phyloP scores from a whole-genome alignment of 2,113 vertebrate species.

The Regulus satrapa region DNA sequence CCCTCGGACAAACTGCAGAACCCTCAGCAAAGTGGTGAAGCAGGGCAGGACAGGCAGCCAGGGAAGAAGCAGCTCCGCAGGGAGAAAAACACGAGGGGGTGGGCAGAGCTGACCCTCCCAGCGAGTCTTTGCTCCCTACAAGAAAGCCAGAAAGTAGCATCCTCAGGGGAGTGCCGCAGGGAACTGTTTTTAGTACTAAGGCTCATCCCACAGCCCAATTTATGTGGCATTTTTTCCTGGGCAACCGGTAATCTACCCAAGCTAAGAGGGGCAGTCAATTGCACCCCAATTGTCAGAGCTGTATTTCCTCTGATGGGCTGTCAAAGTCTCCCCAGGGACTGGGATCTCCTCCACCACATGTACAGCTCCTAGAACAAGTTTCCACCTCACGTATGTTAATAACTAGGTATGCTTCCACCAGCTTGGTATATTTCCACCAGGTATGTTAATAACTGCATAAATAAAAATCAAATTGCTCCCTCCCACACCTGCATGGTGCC shows the following conservation, averaged over 20 bases:
- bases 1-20: rapidly evolving
- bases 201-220: not conserved
- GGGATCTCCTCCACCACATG: not conserved
- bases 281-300: rapidly evolving
- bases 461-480: not conserved
- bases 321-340: not conserved
- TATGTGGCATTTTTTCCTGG: rapidly evolving
- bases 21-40: too few relatives aligned
- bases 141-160: not conserved
- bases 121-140: rapidly evolving
- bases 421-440: too few relatives aligned
- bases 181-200: too few relatives aligned
- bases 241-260: not conserved
- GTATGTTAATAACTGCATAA: not conserved
- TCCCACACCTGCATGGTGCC: not conserved
- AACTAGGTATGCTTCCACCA: too few relatives aligned
- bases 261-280: too few relatives aligned
- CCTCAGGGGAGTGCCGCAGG: not conserved
- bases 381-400: not conserved
- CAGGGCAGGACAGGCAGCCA: not conserved
- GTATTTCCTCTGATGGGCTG: not conserved
- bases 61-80: not conserved
- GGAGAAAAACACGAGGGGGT: too few relatives aligned
- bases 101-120: too few relatives aligned
- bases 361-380: not conserved